A percentile compares a stretch with the other conserved stretches of the same genome.
Evolutionary conservation across 2,113 vertebrate species (phyloP).

Genomic region (Ariopsis seemanni): DNA sequence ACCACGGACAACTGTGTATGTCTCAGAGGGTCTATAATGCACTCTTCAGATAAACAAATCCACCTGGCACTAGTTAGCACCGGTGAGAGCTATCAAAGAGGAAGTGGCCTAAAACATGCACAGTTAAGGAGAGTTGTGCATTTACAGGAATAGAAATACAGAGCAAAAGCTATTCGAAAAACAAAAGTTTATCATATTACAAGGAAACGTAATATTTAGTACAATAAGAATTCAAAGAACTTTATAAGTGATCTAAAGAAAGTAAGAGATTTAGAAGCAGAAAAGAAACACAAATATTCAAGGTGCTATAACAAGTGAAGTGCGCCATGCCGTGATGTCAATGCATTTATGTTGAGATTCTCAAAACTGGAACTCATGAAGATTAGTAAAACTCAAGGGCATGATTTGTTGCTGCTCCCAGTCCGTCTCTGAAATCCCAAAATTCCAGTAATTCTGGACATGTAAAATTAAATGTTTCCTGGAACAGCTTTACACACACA

Average conservation of each 20-base stretch:
- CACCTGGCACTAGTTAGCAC: constrained; percentile 23
- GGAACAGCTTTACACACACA: constrained; percentile 60
- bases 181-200: constrained; percentile 66
- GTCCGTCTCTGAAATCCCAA: constrained; percentile 71
- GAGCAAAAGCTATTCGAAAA: constrained; percentile 58
- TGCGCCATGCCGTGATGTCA: not conserved
- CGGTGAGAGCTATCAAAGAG: constrained; percentile 39
- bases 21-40: constrained; percentile 9
- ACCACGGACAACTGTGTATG: not conserved
- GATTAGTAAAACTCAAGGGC: not conserved
- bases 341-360: not conserved
- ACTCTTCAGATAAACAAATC: constrained; percentile 29
- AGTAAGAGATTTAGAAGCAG: constrained; percentile 31
- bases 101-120: constrained; percentile 41
- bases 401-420: constrained; percentile 61
- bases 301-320: constrained; percentile 44
- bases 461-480: constrained; percentile 58
- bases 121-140: not conserved
- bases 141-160: constrained; percentile 43
- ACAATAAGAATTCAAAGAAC: constrained; percentile 52
- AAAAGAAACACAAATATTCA: constrained; percentile 24
- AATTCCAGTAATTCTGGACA: constrained; percentile 64
- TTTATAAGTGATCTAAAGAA: constrained; percentile 43
- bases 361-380: not conserved
- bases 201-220: constrained; percentile 68